These are phyloP conservation scores for Nephrotoma flavescens DNA, from an alignment of 2,888 invertebrate genomes.

Conservation along the genomic window DNA sequence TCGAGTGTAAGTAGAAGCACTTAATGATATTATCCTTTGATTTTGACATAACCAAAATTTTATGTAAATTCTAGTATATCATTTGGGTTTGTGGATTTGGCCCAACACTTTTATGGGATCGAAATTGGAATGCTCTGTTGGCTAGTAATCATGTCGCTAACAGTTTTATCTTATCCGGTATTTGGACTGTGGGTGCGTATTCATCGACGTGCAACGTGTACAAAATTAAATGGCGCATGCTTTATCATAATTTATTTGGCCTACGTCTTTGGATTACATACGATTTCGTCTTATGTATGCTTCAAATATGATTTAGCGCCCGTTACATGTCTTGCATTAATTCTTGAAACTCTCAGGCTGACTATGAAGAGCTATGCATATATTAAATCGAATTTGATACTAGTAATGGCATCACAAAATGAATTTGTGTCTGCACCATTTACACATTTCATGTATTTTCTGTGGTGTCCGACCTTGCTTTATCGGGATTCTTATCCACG, in stretches of 20 bases:
- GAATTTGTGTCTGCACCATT: slow-evolving; percentile 39
- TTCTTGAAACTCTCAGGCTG: slow-evolving; percentile 45
- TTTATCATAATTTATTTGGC: not conserved
- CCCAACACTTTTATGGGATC: not conserved
- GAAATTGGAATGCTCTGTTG: not conserved
- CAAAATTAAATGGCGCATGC: not conserved
- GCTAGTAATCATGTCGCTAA: not conserved
- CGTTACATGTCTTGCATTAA: slow-evolving; percentile 24
- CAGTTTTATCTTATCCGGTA: not conserved
- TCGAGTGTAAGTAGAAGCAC: not conserved
- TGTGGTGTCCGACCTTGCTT: slow-evolving; percentile 72
- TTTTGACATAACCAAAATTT: not conserved
- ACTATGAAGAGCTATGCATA: slow-evolving; percentile 82
- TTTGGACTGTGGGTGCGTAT: not conserved
- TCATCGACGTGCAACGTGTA: not conserved
- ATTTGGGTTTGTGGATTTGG: not conserved
- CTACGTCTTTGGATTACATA: not conserved
- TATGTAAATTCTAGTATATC: not conserved
- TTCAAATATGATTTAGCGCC: slow-evolving; percentile 18
- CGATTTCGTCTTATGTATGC: not conserved
- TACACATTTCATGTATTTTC: slow-evolving; percentile 63
- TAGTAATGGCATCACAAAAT: slow-evolving; percentile 15
- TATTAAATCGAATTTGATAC: slow-evolving; percentile 51
- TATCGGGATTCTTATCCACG: slow-evolving; percentile 62
- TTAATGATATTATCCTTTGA: not conserved